Conservation (phyloP, 1,140 invertebrate species). For the Mizuhopecten yessoensis region DNA sequence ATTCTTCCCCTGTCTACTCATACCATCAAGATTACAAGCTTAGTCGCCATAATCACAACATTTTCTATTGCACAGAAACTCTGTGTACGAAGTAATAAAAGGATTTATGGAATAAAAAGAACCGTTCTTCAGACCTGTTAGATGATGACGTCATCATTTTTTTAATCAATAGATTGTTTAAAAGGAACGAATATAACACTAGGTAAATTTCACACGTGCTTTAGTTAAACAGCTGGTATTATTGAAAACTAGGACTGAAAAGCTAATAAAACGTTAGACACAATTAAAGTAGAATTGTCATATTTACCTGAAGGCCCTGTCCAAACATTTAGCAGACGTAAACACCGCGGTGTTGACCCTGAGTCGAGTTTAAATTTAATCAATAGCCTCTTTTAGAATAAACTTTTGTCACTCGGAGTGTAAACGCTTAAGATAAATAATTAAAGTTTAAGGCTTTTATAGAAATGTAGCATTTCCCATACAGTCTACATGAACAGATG, state of each 20-base stretch:
- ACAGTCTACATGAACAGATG: conserved; percentile 32
- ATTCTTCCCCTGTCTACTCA: neutral
- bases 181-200: neutral
- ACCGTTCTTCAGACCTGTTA: neutral
- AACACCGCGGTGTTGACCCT: neutral
- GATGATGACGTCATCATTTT: conserved; percentile 26
- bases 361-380: neutral
- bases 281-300: conserved; percentile 39
- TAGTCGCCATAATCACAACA: neutral
- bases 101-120: conserved; percentile 10
- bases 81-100: neutral
- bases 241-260: conserved; percentile 17
- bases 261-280: conserved; percentile 28
- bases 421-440: conserved; percentile 34
- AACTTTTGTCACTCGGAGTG: neutral
- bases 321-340: conserved; percentile 33
- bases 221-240: conserved; percentile 28
- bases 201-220: conserved; percentile 38
- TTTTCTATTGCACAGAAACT: conserved; percentile 19
- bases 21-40: neutral
- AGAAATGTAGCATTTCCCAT: neutral
- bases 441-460: conserved; percentile 2
- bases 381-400: conserved; percentile 26
- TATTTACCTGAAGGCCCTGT: conserved; percentile 4
- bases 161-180: conserved; percentile 29